A percentile compares a stretch with the other conserved stretches of the same genome.
Evolutionary conservation across 23 tunicate species (phyloP).

Genomic region (Styela plicata): DNA sequence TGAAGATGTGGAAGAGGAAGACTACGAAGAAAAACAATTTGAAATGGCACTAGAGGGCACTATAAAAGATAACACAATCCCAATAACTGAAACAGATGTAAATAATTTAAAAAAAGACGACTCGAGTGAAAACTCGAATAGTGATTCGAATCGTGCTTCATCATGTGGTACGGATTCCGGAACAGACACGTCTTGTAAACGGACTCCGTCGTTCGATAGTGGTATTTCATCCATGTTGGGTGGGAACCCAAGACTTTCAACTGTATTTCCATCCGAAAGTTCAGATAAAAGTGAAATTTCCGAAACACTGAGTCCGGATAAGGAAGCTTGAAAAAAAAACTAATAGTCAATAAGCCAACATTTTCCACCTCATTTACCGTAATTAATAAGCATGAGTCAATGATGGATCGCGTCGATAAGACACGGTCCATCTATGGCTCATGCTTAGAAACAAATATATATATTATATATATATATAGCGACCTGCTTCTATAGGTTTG

Average conservation of each 20-base stretch:
- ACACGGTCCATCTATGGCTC: no score
- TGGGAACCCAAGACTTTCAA: background rate
- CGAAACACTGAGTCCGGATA: background rate
- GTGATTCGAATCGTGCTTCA: background rate
- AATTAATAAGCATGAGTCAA: no score
- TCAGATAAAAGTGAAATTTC: background rate
- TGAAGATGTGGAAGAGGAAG: slow-evolving; percentile 14
- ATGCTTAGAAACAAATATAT: no score
- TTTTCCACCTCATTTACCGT: no score
- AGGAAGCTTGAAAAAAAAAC: background rate
- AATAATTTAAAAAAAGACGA: background rate
- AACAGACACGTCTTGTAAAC: background rate
- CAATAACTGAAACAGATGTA: background rate
- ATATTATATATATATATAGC: no score
- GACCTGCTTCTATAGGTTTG: no score
- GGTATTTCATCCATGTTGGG: slow-evolving; percentile 24
- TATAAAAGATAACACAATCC: background rate
- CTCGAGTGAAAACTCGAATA: background rate
- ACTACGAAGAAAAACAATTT: slow-evolving; percentile 50
- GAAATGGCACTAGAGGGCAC: slow-evolving; percentile 52
- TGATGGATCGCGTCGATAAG: no score
- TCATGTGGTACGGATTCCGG: slow-evolving; percentile 5
- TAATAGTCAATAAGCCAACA: no score
- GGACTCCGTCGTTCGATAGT: slow-evolving; percentile 26
- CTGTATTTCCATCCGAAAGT: background rate